Evolutionary conservation across 2,113 vertebrate genomes (phyloP).

Genomic region (Chloropsis cyanopogon): DNA sequence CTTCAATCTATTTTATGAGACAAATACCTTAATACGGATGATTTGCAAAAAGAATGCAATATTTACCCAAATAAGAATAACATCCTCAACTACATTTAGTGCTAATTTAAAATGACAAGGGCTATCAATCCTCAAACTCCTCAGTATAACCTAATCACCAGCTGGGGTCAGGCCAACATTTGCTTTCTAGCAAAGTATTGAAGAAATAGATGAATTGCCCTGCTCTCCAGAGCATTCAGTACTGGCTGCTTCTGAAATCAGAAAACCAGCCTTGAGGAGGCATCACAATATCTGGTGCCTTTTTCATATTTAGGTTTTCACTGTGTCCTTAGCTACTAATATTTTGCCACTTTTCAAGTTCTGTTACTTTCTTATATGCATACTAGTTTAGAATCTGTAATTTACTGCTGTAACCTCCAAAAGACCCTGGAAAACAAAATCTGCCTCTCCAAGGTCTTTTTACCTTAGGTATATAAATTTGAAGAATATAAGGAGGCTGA

Average conservation of each 20-base stretch:
- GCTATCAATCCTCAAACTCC: constrained; percentile 46
- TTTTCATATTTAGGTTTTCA: neutral
- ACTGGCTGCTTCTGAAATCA: constrained; percentile 23
- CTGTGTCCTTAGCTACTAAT: neutral
- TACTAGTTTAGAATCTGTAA: neutral
- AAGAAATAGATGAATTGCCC: constrained; percentile 44
- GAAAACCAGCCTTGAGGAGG: constrained; percentile 9
- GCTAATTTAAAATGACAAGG: constrained; percentile 58
- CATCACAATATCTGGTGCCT: neutral
- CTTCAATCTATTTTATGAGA: constrained; percentile 59
- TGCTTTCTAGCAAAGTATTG: constrained; percentile 34
- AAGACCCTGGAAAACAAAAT: constrained; percentile 15
- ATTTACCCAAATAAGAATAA: constrained; percentile 52
- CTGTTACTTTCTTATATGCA: neutral
- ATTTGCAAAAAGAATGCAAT: constrained; percentile 50
- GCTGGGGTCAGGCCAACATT: constrained; percentile 67
- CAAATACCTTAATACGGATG: constrained; percentile 45
- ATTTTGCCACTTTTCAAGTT: neutral
- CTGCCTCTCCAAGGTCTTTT: neutral
- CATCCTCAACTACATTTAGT: constrained; percentile 33
- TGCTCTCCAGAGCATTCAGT: constrained; percentile 36
- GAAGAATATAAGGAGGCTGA: constrained; percentile 17
- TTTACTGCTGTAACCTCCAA: constrained; percentile 31
- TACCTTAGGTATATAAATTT: neutral
- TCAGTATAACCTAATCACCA: constrained; percentile 63